phyloP scores from a whole-genome alignment of 2,797 vertebrate genomes.

The Onychomys leucogaster region DNA sequence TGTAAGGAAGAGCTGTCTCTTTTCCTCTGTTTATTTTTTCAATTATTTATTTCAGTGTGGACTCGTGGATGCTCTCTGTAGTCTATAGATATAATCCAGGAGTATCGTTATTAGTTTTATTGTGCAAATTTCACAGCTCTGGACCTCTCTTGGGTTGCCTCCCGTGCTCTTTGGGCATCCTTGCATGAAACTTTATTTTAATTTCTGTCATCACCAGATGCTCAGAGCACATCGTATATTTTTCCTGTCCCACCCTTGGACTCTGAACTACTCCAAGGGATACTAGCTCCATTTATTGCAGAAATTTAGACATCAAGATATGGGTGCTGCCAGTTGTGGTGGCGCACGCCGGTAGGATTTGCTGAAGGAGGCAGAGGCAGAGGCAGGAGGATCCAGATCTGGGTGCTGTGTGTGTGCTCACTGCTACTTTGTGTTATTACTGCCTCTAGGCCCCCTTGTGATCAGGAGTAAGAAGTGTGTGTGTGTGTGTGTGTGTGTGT shows the following conservation, averaged over 20 bases:
- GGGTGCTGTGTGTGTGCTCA: background rate
- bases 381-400: no score
- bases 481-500: no score
- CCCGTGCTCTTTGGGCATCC: background rate
- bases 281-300: constrained; percentile 12
- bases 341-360: no score
- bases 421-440: background rate
- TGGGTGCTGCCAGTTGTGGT: no score
- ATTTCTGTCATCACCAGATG: background rate
- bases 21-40: constrained; percentile 8
- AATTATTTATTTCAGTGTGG: background rate
- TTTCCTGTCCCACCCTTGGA: background rate
- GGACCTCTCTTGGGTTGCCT: background rate
- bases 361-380: no score
- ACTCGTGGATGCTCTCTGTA: background rate
- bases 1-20: constrained; percentile 9
- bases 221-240: background rate
- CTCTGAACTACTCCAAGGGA: background rate
- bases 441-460: background rate
- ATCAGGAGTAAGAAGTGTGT: background rate
- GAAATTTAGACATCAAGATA: constrained; percentile 37
- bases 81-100: background rate
- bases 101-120: background rate
- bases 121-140: background rate
- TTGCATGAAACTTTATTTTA: background rate